A percentile compares a stretch with the other conserved stretches of the same genome.
Evolutionary conservation across 2,113 vertebrate species (phyloP).

Genomic region (Artemisiospiza belli): DNA sequence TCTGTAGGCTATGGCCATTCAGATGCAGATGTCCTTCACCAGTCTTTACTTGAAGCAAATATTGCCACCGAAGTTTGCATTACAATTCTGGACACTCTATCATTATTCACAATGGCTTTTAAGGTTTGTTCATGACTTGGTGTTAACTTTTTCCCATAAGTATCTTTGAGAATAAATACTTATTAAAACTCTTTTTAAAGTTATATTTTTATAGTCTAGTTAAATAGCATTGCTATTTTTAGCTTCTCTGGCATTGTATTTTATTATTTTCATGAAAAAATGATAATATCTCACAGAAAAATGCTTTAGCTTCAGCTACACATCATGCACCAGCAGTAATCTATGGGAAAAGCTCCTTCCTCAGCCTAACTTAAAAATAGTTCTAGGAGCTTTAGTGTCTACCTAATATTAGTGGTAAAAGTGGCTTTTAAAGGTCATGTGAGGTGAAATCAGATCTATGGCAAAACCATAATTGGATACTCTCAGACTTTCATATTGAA

Average conservation of each 20-base stretch:
- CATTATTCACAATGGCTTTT: constrained; percentile 94
- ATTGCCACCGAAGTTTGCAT: constrained; percentile 96
- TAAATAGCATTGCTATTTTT: not conserved
- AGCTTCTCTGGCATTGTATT: not conserved
- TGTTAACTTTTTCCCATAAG: not conserved
- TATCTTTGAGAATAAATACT: not conserved
- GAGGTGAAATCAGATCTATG: not conserved
- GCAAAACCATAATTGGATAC: not conserved
- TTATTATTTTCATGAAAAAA: not conserved
- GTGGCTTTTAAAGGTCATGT: not conserved
- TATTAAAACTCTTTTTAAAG: not conserved
- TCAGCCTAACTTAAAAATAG: not conserved
- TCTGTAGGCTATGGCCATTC: constrained; percentile 91
- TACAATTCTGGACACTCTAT: constrained; percentile 93
- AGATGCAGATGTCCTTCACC: constrained; percentile 93
- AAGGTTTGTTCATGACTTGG: constrained; percentile 81
- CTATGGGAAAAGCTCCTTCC: not conserved
- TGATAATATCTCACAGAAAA: not conserved
- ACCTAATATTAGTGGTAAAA: not conserved
- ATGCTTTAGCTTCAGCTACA: not conserved
- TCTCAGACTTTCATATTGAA: not conserved
- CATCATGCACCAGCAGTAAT: not conserved
- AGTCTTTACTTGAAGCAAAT: constrained; percentile 94
- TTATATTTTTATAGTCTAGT: not conserved
- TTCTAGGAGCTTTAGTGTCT: not conserved